Base-by-base conservation (phyloP, 1,140 invertebrate genomes). In the Glomeris maerens region DNA sequence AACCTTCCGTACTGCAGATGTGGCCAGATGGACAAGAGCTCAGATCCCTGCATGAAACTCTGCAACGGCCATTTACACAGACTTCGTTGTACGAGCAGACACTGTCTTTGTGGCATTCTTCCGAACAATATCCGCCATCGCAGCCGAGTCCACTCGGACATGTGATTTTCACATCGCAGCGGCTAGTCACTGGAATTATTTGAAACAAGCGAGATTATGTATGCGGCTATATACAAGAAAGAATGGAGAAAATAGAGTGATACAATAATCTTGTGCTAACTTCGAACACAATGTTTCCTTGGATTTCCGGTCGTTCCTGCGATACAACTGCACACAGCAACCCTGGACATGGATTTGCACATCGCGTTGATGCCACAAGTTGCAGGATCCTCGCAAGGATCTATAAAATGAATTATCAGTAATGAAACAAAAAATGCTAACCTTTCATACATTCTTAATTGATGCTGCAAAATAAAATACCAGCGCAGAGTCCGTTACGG, bases 61-160 rank as follows among this genome's bases (percentile, higher is more conserved):
- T 68, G 59, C 87, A 92, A 66, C 81, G 80, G 58, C 87, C 87
- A 55, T 79, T 75, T 25, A 87, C 66, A 61, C 87, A 92, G 54
- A 91, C 84, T 59, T 92, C 85, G 10, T 86, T 86, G 10, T 90
- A 67, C 74, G 89, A 90, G 61, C 88, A 92, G 59, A 92, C 88
- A 56, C 90, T 86, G 61, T 91, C 84, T 1, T 88, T 75, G 45
- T 84, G 76, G 59, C 89, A 93, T 1, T 86, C 91, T 25, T 91
- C 78, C 2, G 77, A 73, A 49, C 85, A 90, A 57, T 81, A 87
- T 1, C 81, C 81, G 46, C 76, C 75, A 55, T 82, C 77, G 57
- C 88, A 64, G 26, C 27, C 49, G 17, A 44, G 42, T 28, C 57
- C 57, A 7, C 27, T 38, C 39, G 39, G 81, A 60, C 84, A 88